Evolutionary conservation across 1,140 invertebrate species (phyloP).

Genomic region (Metaphire vulgaris): DNA sequence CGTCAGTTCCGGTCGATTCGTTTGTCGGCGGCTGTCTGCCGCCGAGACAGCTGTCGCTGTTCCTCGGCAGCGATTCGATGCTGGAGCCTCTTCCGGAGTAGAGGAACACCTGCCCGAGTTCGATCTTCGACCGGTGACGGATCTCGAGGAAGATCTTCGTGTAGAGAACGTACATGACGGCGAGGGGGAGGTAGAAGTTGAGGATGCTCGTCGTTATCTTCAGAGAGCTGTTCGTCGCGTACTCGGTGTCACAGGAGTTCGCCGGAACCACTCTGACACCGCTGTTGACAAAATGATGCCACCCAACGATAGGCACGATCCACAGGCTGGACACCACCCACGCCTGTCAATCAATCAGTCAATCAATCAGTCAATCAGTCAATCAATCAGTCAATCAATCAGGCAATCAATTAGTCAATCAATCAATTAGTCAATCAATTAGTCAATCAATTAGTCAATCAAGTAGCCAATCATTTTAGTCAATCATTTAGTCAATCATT

Average conservation of each 20-base stretch:
- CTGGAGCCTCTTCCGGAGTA: background rate
- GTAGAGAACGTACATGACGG: conserved; percentile 57
- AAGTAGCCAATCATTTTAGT: too few species aligned
- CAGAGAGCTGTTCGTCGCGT: conserved; percentile 54
- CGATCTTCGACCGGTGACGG: conserved; percentile 52
- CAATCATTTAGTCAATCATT: too few species aligned
- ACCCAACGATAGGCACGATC: conserved; percentile 56
- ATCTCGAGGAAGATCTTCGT: conserved; percentile 57
- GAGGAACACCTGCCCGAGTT: conserved; percentile 39
- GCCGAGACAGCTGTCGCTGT: background rate
- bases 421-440: too few species aligned
- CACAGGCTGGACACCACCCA: conserved; percentile 56
- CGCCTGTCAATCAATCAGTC: too few species aligned
- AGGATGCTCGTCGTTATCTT: conserved; percentile 55
- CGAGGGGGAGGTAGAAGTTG: conserved; percentile 58
- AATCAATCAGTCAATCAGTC: too few species aligned
- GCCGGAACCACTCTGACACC: conserved; percentile 45
- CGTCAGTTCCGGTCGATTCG: background rate
- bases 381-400: too few species aligned
- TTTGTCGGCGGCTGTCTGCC: background rate
- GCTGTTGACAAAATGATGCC: conserved; percentile 52
- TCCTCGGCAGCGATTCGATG: background rate
- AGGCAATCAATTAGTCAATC: too few species aligned
- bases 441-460: too few species aligned
- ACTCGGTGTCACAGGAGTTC: conserved; percentile 57